Evolutionary conservation across 2,888 invertebrate species (phyloP).

Genomic region (Macaria liturata): DNA sequence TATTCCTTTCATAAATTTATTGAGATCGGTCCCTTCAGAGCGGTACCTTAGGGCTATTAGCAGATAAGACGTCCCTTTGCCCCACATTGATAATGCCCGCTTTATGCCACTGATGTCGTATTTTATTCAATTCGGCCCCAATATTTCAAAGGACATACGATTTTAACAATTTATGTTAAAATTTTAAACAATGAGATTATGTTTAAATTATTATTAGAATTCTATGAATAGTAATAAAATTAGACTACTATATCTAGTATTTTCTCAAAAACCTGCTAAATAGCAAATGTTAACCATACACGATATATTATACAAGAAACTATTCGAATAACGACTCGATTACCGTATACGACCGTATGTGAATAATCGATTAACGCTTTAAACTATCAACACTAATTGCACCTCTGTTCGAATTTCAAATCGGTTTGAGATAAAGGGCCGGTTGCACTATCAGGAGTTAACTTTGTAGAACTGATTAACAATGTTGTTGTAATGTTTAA

Average conservation of each 20-base stretch:
- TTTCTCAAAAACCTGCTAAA: no score
- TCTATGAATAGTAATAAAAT: no score
- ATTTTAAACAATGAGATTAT: no score
- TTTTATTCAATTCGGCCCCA: slow-evolving; percentile 27
- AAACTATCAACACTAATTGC: slow-evolving; percentile 45
- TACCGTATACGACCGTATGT: slow-evolving; percentile 14
- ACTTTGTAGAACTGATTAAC: slow-evolving; percentile 2
- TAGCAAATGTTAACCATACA: no score
- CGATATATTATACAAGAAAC: no score
- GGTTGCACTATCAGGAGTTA: slow-evolving; percentile 5
- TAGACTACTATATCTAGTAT: no score
- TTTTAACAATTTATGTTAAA: no score
- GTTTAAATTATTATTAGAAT: no score
- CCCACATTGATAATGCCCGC: slow-evolving; percentile 52
- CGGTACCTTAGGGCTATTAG: slow-evolving; percentile 60
- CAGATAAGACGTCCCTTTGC: slow-evolving; percentile 61
- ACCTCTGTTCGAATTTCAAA: slow-evolving; percentile 15
- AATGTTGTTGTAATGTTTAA: no score
- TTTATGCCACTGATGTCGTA: slow-evolving; percentile 42
- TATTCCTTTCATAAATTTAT: slow-evolving; percentile 83
- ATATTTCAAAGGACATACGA: slow-evolving; percentile 9
- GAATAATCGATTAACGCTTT: slow-evolving; percentile 38
- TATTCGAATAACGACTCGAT: slow-evolving; percentile 19
- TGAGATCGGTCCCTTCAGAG: slow-evolving; percentile 77
- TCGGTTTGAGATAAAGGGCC: slow-evolving; percentile 4